phyloP scores from a whole-genome alignment of 2,113 vertebrate species.

The Limnothrissa miodon region DNA sequence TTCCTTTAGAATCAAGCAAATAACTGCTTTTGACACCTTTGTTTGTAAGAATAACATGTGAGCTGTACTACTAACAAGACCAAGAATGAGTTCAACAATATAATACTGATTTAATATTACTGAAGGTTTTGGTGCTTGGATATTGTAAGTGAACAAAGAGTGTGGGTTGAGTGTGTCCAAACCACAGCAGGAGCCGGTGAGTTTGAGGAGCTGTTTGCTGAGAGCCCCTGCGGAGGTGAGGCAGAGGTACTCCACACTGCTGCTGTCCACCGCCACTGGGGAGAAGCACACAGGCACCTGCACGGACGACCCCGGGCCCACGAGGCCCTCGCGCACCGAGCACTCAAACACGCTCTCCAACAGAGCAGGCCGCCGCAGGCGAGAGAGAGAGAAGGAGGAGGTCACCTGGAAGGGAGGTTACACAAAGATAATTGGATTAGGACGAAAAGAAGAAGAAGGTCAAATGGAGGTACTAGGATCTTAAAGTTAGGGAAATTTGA shows the following conservation, averaged over 20 bases:
- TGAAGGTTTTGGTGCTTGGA: too few species aligned
- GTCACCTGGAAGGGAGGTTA: slow-evolving; percentile 75
- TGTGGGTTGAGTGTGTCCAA: slow-evolving; percentile 33
- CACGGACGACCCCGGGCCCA: slow-evolving; percentile 69
- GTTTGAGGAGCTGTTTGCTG: slow-evolving; percentile 74
- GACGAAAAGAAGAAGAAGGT: too few species aligned
- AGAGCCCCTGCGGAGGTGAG: slow-evolving; percentile 68
- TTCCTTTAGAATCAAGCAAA: too few species aligned
- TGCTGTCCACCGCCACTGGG: slow-evolving; percentile 72
- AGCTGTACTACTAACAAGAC: too few species aligned
- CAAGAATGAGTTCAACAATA: too few species aligned
- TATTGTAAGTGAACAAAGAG: too few species aligned
- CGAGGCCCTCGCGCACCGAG: slow-evolving; percentile 52
- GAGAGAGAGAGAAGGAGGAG: slow-evolving; percentile 74
- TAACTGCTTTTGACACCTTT: too few species aligned
- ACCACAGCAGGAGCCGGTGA: slow-evolving; percentile 83
- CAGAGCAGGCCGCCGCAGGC: slow-evolving; percentile 43
- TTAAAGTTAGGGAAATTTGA: too few species aligned
- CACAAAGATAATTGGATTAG: too few species aligned
- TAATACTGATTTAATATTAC: too few species aligned
- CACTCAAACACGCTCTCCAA: slow-evolving; percentile 76
- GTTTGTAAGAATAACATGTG: too few species aligned
- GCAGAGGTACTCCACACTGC: slow-evolving; percentile 79
- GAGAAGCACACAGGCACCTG: slow-evolving; percentile 70
- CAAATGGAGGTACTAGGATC: too few species aligned